Conservation (phyloP, 2,113 vertebrate species). For the Anhinga rufa region DNA sequence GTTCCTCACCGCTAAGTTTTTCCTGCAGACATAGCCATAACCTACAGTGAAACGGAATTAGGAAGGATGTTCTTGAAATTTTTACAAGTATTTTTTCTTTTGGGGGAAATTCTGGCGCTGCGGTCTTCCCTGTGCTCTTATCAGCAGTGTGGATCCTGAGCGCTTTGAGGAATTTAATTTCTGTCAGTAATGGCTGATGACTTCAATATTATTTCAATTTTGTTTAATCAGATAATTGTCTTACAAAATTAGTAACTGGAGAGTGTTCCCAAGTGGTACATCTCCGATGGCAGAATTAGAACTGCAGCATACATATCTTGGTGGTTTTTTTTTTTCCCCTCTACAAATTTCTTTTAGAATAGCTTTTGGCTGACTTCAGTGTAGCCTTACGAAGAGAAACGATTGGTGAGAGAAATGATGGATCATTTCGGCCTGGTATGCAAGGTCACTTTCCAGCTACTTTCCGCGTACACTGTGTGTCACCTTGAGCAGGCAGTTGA, state of each 20-base stretch:
- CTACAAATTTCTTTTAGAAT: neutral
- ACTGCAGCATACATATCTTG: neutral
- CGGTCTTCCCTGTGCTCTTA: neutral
- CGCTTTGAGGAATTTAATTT: neutral
- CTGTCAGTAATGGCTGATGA: neutral
- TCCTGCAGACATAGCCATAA: neutral
- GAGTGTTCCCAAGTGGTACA: neutral
- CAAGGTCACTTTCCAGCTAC: neutral
- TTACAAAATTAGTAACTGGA: neutral
- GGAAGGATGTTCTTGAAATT: neutral
- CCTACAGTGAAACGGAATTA: neutral
- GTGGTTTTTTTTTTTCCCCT: neutral
- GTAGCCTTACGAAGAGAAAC: neutral
- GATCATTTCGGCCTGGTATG: neutral
- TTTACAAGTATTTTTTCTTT: neutral
- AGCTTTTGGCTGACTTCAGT: neutral
- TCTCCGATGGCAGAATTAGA: neutral
- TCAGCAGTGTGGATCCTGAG: neutral
- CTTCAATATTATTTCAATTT: neutral
- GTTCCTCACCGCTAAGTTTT: neutral
- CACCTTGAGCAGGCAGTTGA: neutral
- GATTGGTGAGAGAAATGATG: neutral
- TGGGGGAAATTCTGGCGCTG: neutral
- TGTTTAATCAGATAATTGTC: neutral
- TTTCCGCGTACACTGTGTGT: neutral